Evolutionary conservation across 2,113 vertebrate species (phyloP).

Genomic region (Peromyscus maniculatus): DNA sequence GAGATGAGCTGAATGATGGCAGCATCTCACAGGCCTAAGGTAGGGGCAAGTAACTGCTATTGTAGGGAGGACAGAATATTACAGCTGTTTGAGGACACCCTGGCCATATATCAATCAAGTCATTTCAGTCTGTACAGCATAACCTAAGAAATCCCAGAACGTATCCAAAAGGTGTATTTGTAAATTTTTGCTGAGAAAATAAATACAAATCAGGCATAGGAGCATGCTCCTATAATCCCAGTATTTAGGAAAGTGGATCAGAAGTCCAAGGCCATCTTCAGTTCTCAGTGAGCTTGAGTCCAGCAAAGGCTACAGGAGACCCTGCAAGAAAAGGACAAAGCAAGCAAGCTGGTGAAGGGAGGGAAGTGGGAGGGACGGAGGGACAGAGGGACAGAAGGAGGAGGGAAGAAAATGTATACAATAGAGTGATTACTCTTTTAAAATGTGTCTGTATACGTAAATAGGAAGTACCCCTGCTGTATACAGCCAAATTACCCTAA

Average conservation of each 20-base stretch:
- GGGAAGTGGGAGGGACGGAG: rapidly evolving
- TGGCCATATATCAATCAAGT: not conserved
- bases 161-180: not conserved
- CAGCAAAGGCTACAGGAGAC: not conserved
- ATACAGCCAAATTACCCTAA: not conserved
- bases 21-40: not conserved
- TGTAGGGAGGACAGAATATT: not conserved
- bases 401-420: not conserved
- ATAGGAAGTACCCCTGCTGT: not conserved
- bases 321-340: not conserved
- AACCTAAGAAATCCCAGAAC: not conserved
- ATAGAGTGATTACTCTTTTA: not conserved
- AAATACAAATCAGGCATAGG: not conserved
- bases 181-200: not conserved
- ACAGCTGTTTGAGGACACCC: not conserved
- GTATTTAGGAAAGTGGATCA: not conserved
- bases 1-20: not conserved
- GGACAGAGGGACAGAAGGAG: not conserved
- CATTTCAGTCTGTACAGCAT: not conserved
- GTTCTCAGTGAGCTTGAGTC: not conserved
- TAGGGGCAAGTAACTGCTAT: not conserved
- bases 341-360: not conserved
- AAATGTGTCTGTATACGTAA: not conserved
- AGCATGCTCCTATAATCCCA: not conserved
- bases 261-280: not conserved